These are phyloP conservation scores for Poeciliopsis turrubarensis DNA, from an alignment of 2,113 vertebrate species.

Conservation along the genomic window DNA sequence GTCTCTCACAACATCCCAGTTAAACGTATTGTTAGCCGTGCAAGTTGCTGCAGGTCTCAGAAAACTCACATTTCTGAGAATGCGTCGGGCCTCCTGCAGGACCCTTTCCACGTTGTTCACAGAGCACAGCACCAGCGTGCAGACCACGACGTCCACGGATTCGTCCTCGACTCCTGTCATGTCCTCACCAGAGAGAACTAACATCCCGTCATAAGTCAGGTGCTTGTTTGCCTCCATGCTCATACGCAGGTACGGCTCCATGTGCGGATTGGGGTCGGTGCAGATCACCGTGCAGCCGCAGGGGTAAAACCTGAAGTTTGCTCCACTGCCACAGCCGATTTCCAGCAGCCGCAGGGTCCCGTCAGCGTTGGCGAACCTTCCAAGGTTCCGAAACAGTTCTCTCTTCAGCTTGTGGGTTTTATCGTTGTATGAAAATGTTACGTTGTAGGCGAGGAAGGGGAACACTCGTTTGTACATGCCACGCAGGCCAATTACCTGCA, in stretches of 20 bases:
- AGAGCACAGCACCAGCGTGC: conserved; percentile 86
- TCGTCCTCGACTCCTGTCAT: conserved; percentile 74
- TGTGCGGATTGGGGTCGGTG: conserved; percentile 83
- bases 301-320: conserved; percentile 87
- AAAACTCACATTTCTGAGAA: conserved; percentile 84
- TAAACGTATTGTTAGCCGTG: neutral
- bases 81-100: conserved; percentile 79
- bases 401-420: conserved; percentile 78
- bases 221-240: conserved; percentile 82
- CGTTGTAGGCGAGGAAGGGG: conserved; percentile 69
- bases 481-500: conserved; percentile 75
- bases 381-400: conserved; percentile 81
- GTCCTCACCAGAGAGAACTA: conserved; percentile 79
- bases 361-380: conserved; percentile 52
- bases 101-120: conserved; percentile 67
- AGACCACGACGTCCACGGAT: conserved; percentile 84
- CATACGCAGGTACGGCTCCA: conserved; percentile 75
- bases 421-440: conserved; percentile 56
- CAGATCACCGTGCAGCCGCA: conserved; percentile 83
- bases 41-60: neutral
- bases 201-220: conserved; percentile 76
- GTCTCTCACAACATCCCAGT: too few species aligned
- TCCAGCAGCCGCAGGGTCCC: conserved; percentile 83
- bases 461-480: conserved; percentile 81
- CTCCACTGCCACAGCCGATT: conserved; percentile 84